Base-by-base conservation (phyloP, 2,113 vertebrate genomes). In the Desmodus rotundus region DNA sequence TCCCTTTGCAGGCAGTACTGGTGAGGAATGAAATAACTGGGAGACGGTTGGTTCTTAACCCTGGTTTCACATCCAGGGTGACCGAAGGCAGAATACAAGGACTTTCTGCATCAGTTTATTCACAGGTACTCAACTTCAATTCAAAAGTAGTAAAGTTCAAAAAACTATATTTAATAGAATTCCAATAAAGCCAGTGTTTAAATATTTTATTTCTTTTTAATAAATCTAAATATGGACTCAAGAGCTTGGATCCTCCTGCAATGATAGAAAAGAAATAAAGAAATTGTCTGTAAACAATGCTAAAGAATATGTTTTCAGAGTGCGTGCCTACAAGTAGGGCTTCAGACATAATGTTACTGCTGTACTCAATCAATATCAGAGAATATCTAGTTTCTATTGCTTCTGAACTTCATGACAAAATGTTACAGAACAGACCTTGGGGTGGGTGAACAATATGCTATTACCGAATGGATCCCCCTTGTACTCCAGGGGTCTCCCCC, bases 221-320 rank as follows among this genome's bases (percentile, higher is more conserved):
- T 24, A 87, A 67, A 84, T 63, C 33, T 74, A 50, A 91, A 67
- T 20, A 90, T 31, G 38, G 36, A 84, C 0, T 4, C 10, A 90
- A 88, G 4, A 68, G 5, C 33, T 63, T 90, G 33, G 7, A 68
- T 90, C 5, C n/a, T 65, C 43, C 26, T 67, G 47, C 4, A 63
- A 14, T 74, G 50, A 74, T 36, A 56, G 3, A 81, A 97, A 86
- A 91, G 13, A 83, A 93, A 81, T 22, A 68, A 96, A 89, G 19
- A 28, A 50, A 50, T 11, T 90, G 14, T 78, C 63, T 83, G n/a
- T 85, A 73, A 85, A 86, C 12, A 76, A 20, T 52, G 28, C 38
- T 68, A 73, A 73, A 1, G 33, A n/a, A 52, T 95, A 15, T 91
- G 24, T 41, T 85, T 89, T 86, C 61, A 82, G 87, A 83, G 5